Evolutionary conservation across 2,797 vertebrate species (phyloP), one percentile per base, ranked within the genome.

Genomic region (Pogonophryne albipinna): DNA sequence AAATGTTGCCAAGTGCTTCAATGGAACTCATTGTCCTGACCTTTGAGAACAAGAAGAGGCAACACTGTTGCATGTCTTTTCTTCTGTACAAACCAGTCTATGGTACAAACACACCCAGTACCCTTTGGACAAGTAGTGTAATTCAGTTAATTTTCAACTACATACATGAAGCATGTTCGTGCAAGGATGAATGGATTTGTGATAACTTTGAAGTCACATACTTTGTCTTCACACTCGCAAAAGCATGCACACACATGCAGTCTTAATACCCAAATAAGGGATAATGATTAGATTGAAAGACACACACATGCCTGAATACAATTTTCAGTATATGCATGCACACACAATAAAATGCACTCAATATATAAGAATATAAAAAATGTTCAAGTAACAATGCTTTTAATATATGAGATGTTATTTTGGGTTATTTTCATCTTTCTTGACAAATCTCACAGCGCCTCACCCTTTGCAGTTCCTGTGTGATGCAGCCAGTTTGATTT

Each of bases 91-190:
- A 75, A 85, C 87, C n/a, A n/a, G n/a, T n/a, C n/a, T n/a, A n/a
- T n/a, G n/a, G 19, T 17, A 4, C 45, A 53, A 75, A 85, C 87
- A 85, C 85, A 72, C 79, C 87, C 79, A 44, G 10, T 27, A 77
- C 46, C 68, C 79, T 91, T 86, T 89, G 83, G 51, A 86, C 76
- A 70, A 9, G 20, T 19, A 13, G 3, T 52, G 60, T 19, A 46
- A 78, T 75, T 67, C 77, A 65, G 82, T 90, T 88, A 79, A 88
- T 91, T 82, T 89, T 83, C 65, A 86, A 84, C 83, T 42, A 62
- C 70, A 83, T 14, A 53, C 80, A 83, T 64, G 66, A 70, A 76
- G 60, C 10, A 1, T 52, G 42, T 65, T 57, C 5, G 4, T 62
- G 19, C 62, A 71, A 56, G 75, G 66, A 62, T 74, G 13, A 85